Conservation (phyloP, 2,113 vertebrate species). For the Microcebus ravelobensis region DNA sequence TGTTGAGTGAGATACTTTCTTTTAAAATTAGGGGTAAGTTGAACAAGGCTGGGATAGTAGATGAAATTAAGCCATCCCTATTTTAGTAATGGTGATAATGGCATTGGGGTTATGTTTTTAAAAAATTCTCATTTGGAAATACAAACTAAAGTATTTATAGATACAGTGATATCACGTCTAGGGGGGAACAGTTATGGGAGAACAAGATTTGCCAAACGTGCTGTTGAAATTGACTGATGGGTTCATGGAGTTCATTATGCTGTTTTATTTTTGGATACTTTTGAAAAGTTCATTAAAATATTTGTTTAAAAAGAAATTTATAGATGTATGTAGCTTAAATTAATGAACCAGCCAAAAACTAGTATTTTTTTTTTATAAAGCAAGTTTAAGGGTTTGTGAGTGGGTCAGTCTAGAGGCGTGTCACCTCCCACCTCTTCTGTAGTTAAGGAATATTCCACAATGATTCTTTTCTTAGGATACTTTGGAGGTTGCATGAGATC, state of each 20-base stretch:
- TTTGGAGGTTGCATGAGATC: not conserved
- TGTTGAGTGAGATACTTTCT: not conserved
- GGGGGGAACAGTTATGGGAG: no score
- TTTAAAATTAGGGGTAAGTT: not conserved
- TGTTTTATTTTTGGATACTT: not conserved
- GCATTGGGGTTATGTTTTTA: not conserved
- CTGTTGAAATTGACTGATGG: not conserved
- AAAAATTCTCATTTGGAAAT: not conserved
- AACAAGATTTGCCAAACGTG: not conserved
- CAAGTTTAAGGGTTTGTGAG: not conserved
- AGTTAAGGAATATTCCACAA: not conserved
- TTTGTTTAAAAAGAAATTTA: not conserved
- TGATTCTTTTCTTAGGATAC: not conserved
- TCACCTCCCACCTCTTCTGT: accelerated
- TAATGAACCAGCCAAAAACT: not conserved
- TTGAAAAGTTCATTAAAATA: not conserved
- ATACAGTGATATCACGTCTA: accelerated
- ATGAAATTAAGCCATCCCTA: not conserved
- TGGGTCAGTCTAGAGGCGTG: not conserved
- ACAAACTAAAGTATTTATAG: not conserved
- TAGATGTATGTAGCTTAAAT: not conserved
- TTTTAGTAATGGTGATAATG: not conserved
- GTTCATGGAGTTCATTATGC: not conserved
- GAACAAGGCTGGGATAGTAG: not conserved
- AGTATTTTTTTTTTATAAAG: not conserved